These are phyloP conservation scores for Bibio marci DNA, from an alignment of 2,888 invertebrate genomes.

Conservation along the genomic window DNA sequence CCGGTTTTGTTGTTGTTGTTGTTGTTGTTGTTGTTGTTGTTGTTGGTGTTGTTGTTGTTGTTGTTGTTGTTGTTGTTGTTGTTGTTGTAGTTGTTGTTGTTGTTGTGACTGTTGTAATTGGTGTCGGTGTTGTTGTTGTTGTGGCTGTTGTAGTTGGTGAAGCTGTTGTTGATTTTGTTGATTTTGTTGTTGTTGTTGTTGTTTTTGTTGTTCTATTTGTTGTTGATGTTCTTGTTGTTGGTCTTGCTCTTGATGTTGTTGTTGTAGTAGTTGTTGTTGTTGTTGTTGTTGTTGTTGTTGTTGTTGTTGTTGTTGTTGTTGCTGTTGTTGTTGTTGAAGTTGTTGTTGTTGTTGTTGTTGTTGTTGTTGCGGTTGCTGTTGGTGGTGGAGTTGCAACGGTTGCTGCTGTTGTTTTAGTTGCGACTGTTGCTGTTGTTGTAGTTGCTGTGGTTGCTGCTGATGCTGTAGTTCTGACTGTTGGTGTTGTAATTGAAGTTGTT, in stretches of 20 bases:
- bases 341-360: conserved; percentile 16
- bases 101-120: too few relatives aligned
- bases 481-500: neutral
- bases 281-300: conserved; percentile 20
- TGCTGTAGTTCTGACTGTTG: neutral
- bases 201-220: too few relatives aligned
- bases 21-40: too few relatives aligned
- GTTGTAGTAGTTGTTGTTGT: conserved; percentile 11
- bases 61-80: too few relatives aligned
- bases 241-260: neutral
- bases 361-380: conserved; percentile 16
- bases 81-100: conserved; percentile 15
- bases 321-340: conserved; percentile 6
- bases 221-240: too few relatives aligned
- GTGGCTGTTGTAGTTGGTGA: too few relatives aligned
- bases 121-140: too few relatives aligned
- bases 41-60: too few relatives aligned
- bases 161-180: too few relatives aligned
- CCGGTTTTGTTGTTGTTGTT: too few relatives aligned
- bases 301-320: conserved; percentile 15
- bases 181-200: too few relatives aligned
- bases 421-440: neutral
- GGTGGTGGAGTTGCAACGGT: neutral
- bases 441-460: neutral
- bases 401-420: neutral